Conservation (phyloP, 2,888 invertebrate genomes). For the Mesorhabditis sp. region DNA sequence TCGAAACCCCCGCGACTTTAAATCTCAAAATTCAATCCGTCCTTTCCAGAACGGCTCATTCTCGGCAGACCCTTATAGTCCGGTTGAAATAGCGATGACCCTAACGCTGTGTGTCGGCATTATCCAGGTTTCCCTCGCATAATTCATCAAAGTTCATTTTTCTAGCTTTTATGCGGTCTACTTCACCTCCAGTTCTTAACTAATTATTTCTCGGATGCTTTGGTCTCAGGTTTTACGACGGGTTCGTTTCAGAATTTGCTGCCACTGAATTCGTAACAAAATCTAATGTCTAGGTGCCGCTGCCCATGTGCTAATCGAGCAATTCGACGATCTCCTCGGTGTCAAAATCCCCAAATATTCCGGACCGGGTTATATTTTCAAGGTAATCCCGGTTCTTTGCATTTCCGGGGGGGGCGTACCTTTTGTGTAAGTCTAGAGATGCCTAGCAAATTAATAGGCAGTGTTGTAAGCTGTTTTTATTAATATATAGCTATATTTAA, state of each 20-base stretch:
- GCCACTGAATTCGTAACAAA: not conserved
- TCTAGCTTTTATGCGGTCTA: not conserved
- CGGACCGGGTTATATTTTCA: conserved; percentile 60
- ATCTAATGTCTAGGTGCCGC: conserved; percentile 53
- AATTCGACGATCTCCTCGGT: conserved; percentile 59
- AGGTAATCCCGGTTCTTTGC: conserved; percentile 12
- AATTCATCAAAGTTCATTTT: not conserved
- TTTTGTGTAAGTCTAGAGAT: too few relatives aligned
- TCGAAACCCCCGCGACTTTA: too few relatives aligned
- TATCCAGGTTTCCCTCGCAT: conserved; percentile 11
- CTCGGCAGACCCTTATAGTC: not conserved
- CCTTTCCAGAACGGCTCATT: not conserved
- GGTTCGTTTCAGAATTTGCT: not conserved
- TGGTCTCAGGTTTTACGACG: not conserved
- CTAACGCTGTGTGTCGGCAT: conserved; percentile 14
- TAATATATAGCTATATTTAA: too few relatives aligned
- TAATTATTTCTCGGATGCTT: conserved; percentile 1
- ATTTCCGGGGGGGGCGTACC: too few relatives aligned
- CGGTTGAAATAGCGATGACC: conserved; percentile 14
- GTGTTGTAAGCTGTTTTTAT: too few relatives aligned
- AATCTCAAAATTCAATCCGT: too few relatives aligned
- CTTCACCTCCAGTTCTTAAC: conserved; percentile 4
- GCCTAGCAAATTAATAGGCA: too few relatives aligned
- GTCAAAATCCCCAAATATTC: conserved; percentile 56
- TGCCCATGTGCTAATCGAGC: conserved; percentile 61